These are phyloP conservation scores for Gymnoscopelus microlampas DNA, from an alignment of 2,797 vertebrate species.

Conservation along the genomic window DNA sequence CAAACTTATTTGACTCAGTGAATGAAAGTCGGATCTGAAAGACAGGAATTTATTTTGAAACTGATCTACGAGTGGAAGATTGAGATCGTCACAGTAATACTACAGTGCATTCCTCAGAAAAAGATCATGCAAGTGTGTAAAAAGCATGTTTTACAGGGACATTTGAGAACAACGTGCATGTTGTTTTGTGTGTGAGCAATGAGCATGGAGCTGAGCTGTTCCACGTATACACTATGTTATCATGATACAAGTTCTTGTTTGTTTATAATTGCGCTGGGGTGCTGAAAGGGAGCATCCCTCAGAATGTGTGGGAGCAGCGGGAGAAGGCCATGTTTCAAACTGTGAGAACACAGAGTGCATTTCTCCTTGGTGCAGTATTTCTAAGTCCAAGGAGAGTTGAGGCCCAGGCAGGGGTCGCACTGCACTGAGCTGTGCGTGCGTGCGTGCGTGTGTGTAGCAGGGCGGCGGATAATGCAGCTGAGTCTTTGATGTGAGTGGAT, in stretches of 20 bases:
- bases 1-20: not conserved
- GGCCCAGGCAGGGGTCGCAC: constrained; percentile 65
- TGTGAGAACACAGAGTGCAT: constrained; percentile 46
- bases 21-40: not conserved
- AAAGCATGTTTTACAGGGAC: not conserved
- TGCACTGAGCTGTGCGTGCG: constrained; percentile 41
- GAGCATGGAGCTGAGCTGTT: not conserved
- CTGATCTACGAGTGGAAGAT: not conserved
- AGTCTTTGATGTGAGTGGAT: constrained; percentile 77
- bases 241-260: constrained; percentile 5
- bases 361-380: constrained; percentile 70
- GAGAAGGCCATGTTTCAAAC: constrained; percentile 34
- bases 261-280: constrained; percentile 8
- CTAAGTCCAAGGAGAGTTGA: constrained; percentile 63
- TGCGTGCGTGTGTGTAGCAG: constrained; percentile 34
- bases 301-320: constrained; percentile 29
- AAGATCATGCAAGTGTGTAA: not conserved
- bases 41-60: not conserved
- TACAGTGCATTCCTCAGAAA: not conserved
- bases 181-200: not conserved
- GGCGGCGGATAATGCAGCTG: constrained; percentile 63
- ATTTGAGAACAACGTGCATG: not conserved
- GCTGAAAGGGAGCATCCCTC: constrained; percentile 13
- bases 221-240: constrained; percentile 22
- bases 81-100: not conserved